Evolutionary conservation across 2,113 vertebrate genomes (phyloP), one percentile per base, ranked within the genome.

Genomic region (Thermophis baileyi): DNA sequence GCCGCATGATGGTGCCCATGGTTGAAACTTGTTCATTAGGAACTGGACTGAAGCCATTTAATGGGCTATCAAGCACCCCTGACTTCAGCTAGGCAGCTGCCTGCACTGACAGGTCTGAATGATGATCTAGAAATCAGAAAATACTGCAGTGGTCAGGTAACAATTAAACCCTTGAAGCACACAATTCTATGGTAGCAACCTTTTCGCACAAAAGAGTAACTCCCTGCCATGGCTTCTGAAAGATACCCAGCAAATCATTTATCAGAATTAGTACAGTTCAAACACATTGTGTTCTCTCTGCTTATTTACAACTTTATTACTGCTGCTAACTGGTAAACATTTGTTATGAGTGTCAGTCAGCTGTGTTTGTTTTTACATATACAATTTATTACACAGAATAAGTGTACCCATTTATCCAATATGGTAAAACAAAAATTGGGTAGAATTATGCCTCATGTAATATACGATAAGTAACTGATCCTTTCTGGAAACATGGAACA

Each of bases 201-300:
- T 18, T n/a, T 40, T 60, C 35, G 5, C 30, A 60, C 54, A 91
- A 87, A 87, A 55, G 10, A 91, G 35, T n/a, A 55, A 44, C 50
- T 55, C 88, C 27, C 18, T 55, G 50, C 54, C 88, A 55, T 4
- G 6, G 10, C 50, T 89, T 81, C 50, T 89, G 63, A 85, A 89
- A 92, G 89, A 89, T 55, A 85, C 85, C 55, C 40, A 47, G 91
- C 49, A 92, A 92, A 92, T 89, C 44, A 85, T 92, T 89, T 85
- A 85, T 47, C 88, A 49, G 50, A 51, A 54, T 89, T 89, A 89
- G 40, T 44, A 89, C 51, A 47, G 44, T 47, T 89, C 25, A 57
- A 50, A 30, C 10, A 47, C 35, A 92, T 54, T 35, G 20, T 85
- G 40, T 35, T 89, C 10, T 30, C n/a, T 22, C 35, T 85, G 54